phyloP scores from a whole-genome alignment of 2,888 invertebrate genomes.

The Fissipunctia ypsillon region DNA sequence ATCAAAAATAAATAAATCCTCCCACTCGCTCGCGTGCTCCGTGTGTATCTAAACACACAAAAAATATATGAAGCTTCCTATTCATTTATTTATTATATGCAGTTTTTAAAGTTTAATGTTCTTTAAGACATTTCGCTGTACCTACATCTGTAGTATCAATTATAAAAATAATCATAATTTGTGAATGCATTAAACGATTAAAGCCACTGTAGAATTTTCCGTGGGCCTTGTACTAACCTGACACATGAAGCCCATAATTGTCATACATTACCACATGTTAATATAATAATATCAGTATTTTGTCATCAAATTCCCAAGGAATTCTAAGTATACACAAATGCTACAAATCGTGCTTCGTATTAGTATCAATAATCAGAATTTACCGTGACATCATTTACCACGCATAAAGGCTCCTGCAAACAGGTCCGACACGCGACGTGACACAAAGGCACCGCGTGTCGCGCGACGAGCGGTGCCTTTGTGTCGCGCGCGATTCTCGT shows the following conservation, averaged over 20 bases:
- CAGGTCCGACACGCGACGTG: no score
- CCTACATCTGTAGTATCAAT: not conserved
- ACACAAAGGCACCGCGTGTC: no score
- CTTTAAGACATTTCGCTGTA: not conserved
- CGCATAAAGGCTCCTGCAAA: no score
- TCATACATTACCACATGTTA: not conserved
- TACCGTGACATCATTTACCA: constrained; percentile 43
- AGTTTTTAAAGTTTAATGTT: not conserved
- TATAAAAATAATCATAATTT: not conserved
- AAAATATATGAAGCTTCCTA: no score
- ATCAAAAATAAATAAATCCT: no score
- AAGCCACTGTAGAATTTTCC: not conserved
- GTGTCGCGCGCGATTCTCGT: no score
- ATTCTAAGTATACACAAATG: constrained; percentile 37
- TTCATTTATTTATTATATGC: not conserved
- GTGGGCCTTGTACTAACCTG: no score
- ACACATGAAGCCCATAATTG: not conserved
- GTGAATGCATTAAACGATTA: not conserved
- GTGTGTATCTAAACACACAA: no score
- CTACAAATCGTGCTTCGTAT: constrained; percentile 40
- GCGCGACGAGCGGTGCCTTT: no score
- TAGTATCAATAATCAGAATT: constrained; percentile 49
- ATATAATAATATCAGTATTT: not conserved
- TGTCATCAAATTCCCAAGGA: constrained; percentile 2
- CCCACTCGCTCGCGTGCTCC: no score